Percentiles rank a stretch among this genome's conserved stretches.
Evolutionary conservation across 37 sponge, comb jelly and placozoan species (phyloP).

Genomic region (Mnemiopsis leidyi): DNA sequence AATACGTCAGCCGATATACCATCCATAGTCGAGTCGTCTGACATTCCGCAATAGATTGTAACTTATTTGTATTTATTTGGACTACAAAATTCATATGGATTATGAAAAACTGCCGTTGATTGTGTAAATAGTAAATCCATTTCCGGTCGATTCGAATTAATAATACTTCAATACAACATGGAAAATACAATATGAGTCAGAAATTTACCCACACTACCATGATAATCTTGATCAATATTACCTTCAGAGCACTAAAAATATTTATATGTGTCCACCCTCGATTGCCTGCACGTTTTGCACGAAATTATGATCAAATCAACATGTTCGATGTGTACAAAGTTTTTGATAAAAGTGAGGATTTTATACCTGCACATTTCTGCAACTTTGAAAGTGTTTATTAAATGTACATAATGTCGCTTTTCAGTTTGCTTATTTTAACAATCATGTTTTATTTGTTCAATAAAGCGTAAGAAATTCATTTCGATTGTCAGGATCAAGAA

Average conservation of each 20-base stretch:
- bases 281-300: no score
- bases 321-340: no score
- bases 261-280: no score
- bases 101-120: not conserved
- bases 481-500: no score
- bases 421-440: constrained; percentile 29
- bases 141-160: no score
- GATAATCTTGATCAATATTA: no score
- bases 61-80: not conserved
- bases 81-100: not conserved
- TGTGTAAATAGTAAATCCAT: no score
- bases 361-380: not conserved
- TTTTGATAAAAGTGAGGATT: not conserved
- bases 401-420: constrained; percentile 13
- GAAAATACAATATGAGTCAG: no score
- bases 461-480: not conserved
- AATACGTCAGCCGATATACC: not conserved
- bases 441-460: not conserved
- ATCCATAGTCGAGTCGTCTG: not conserved
- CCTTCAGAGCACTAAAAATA: no score
- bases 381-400: not conserved
- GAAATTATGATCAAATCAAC: no score
- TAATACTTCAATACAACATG: no score
- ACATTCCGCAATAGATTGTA: not conserved
- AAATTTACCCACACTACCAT: no score